phyloP scores from a whole-genome alignment of 1,140 invertebrate species.

The Aplysia californica region DNA sequence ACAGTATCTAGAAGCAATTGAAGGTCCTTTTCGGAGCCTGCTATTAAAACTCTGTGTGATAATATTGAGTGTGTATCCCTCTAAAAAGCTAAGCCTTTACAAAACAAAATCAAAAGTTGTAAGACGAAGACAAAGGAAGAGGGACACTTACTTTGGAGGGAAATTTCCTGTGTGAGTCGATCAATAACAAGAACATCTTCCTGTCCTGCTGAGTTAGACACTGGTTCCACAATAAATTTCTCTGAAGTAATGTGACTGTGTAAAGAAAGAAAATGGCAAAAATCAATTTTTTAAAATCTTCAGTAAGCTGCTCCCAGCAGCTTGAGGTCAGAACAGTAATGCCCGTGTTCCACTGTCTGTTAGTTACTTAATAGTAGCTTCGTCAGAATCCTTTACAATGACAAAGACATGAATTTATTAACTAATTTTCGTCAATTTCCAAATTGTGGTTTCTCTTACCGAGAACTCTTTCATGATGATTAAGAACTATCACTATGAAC shows the following conservation, averaged over 20 bases:
- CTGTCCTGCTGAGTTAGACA: conserved; percentile 61
- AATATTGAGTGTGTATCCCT: no score
- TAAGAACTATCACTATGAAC: no score
- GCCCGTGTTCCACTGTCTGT: neutral
- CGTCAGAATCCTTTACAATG: no score
- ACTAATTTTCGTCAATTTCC: neutral
- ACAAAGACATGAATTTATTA: neutral
- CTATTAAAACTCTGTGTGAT: no score
- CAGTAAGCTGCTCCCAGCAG: no score
- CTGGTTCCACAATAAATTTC: conserved; percentile 79
- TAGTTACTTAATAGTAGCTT: neutral
- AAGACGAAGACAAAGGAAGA: no score
- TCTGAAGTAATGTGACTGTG: conserved; percentile 78
- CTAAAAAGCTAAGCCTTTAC: no score
- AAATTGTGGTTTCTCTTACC: neutral
- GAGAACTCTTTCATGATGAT: no score
- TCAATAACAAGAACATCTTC: conserved; percentile 79
- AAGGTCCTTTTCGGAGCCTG: no score
- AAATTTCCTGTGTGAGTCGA: conserved; percentile 76
- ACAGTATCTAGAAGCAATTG: no score
- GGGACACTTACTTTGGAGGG: conserved; percentile 73
- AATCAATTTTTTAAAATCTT: conserved; percentile 13
- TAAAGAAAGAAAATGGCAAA: conserved; percentile 40
- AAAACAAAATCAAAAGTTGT: no score
- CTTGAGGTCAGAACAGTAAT: no score